Evolutionary conservation across 2,113 vertebrate genomes (phyloP).

Genomic region (Cebidichthys violaceus): DNA sequence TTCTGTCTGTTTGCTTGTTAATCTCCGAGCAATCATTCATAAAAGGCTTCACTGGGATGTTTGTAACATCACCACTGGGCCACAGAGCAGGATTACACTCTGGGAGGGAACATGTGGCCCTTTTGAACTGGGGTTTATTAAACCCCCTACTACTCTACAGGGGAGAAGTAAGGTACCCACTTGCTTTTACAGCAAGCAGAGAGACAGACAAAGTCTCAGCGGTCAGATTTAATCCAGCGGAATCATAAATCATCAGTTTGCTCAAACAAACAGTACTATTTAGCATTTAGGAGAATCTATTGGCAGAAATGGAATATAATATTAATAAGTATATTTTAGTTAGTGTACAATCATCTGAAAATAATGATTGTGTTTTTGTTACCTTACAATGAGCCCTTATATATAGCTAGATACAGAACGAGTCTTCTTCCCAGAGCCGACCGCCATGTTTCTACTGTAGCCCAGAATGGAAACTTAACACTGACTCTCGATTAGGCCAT

Average conservation of each 20-base stretch:
- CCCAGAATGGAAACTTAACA: too few species aligned
- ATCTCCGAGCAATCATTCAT: constrained; percentile 40
- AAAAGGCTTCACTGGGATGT: constrained; percentile 46
- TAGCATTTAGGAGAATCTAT: not conserved
- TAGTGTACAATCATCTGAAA: too few species aligned
- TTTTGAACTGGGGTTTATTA: constrained; percentile 62
- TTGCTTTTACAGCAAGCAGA: not conserved
- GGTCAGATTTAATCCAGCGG: constrained; percentile 5
- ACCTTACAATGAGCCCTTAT: too few species aligned
- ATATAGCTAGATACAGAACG: too few species aligned
- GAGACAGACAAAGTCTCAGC: constrained; percentile 15
- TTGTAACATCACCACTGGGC: constrained; percentile 48
- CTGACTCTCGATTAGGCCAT: too few species aligned
- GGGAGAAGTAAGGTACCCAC: constrained; percentile 1
- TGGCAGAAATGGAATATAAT: not conserved
- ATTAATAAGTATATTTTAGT: too few species aligned
- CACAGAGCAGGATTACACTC: constrained; percentile 62
- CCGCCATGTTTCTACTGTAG: too few species aligned
- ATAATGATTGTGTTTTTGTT: too few species aligned
- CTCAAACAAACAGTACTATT: not conserved
- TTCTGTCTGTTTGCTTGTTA: constrained; percentile 31
- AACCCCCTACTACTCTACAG: constrained; percentile 27
- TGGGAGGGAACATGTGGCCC: constrained; percentile 67
- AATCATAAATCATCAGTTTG: not conserved
- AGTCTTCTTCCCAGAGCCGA: too few species aligned